Percentiles rank a stretch among this genome's conserved stretches.
Conservation (phyloP, 2,888 invertebrate species). For the Xylocampa areola region DNA sequence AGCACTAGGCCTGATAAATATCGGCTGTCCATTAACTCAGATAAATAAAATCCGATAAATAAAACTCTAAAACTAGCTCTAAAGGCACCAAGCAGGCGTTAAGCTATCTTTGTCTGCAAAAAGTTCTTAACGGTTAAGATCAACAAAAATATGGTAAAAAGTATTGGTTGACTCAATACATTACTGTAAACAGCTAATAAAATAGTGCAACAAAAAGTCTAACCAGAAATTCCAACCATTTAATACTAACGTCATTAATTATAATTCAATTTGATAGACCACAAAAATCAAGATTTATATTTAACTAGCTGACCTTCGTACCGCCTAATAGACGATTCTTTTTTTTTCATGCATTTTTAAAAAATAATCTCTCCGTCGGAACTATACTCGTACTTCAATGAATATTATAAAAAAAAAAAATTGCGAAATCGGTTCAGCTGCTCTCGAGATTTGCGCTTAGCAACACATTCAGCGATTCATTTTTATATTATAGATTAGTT, state of each 20-base stretch:
- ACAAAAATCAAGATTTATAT: constrained; percentile 11
- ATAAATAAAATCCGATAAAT: constrained; percentile 35
- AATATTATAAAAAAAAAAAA: no score
- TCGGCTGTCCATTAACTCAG: constrained; percentile 26
- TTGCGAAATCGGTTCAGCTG: no score
- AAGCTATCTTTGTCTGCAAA: constrained; percentile 36
- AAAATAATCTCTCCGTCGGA: no score
- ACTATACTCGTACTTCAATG: no score
- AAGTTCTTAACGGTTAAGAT: constrained; percentile 42
- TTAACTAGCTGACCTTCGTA: no score
- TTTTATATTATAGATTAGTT: no score
- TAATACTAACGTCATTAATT: constrained; percentile 28
- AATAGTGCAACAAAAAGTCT: constrained; percentile 32
- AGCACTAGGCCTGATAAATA: constrained; percentile 39
- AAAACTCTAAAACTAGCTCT: constrained; percentile 47
- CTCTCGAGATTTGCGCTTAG: no score
- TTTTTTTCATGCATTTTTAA: no score
- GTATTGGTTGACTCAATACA: constrained; percentile 40
- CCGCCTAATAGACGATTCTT: no score
- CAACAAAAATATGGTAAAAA: constrained; percentile 37
- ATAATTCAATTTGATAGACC: constrained; percentile 9
- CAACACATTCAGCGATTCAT: no score
- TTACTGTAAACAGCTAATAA: constrained; percentile 48
- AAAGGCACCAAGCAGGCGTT: constrained; percentile 28
- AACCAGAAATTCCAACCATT: constrained; percentile 27